Percentiles rank a stretch among this genome's conserved stretches.
phyloP scores from a whole-genome alignment of 2,888 invertebrate species.

The Andrena haemorrhoa region DNA sequence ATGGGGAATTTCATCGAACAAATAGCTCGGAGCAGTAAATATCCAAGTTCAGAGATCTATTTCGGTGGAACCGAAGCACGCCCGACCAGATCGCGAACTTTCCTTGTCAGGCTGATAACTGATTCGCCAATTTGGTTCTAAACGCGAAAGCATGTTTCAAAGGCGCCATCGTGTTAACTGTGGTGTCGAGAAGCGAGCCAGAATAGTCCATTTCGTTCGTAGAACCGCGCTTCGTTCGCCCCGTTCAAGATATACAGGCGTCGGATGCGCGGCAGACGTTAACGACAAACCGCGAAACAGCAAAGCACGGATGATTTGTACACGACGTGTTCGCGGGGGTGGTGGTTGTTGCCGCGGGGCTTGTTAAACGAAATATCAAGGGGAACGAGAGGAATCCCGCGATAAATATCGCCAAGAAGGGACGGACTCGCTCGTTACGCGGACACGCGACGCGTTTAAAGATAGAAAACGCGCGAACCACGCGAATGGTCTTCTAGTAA shows the following conservation, averaged over 20 bases:
- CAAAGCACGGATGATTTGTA: constrained; percentile 40
- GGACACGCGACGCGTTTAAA: constrained; percentile 43
- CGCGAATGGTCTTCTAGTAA: background rate
- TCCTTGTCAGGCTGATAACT: background rate
- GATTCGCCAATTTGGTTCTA: constrained; percentile 11
- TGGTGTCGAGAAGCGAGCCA: background rate
- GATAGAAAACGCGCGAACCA: constrained; percentile 24
- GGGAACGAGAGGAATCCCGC: constrained; percentile 40
- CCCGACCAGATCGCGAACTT: background rate
- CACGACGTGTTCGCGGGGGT: constrained; percentile 12
- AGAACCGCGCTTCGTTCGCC: constrained; percentile 18
- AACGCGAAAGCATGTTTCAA: background rate
- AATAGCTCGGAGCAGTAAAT: background rate
- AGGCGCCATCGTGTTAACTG: background rate
- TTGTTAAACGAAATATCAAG: constrained; percentile 46
- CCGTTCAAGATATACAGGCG: constrained; percentile 15
- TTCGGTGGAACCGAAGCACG: background rate
- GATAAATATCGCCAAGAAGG: constrained; percentile 56
- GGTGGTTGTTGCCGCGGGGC: background rate
- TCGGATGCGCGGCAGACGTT: constrained; percentile 4
- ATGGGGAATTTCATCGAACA: background rate
- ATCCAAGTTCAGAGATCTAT: background rate
- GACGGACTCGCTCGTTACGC: constrained; percentile 33
- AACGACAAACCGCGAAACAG: constrained; percentile 41
- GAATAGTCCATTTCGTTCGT: constrained; percentile 16